A percentile compares a stretch with the other conserved stretches of the same genome.
Evolutionary conservation across 2,888 invertebrate genomes (phyloP).

Genomic region (Brachyptera risi): DNA sequence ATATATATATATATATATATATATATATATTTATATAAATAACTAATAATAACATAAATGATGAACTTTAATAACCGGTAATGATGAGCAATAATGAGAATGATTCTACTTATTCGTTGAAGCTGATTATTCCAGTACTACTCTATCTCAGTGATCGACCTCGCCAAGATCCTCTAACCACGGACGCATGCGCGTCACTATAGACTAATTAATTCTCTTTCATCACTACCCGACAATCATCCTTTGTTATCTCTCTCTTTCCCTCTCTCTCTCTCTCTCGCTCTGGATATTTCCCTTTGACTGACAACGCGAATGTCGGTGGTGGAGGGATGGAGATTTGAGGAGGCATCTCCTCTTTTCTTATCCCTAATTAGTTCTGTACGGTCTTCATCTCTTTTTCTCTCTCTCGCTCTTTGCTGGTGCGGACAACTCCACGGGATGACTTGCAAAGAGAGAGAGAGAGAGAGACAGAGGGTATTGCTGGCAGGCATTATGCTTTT

Average conservation of each 20-base stretch:
- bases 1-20: no score
- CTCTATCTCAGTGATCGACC: background rate
- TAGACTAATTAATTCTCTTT: conserved; percentile 43
- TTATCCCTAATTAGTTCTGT: conserved; percentile 44
- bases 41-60: no score
- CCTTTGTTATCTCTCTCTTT: conserved; percentile 31
- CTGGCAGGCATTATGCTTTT: conserved; percentile 19
- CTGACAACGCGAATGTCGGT: conserved; percentile 40
- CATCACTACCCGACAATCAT: conserved; percentile 41
- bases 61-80: no score
- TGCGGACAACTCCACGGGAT: conserved; percentile 14
- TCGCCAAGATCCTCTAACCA: conserved; percentile 14
- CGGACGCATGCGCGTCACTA: conserved; percentile 33
- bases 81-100: background rate
- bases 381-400: conserved; percentile 22
- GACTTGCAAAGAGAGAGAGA: conserved; percentile 3
- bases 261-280: no score
- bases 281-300: conserved; percentile 42
- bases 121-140: background rate
- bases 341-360: conserved; percentile 37
- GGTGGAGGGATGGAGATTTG: conserved; percentile 26
- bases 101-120: background rate
- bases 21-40: no score
- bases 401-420: conserved; percentile 14
- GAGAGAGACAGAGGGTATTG: conserved; percentile 2